Evolutionary conservation across 2,797 vertebrate species (phyloP).

Genomic region (Tapirus indicus): DNA sequence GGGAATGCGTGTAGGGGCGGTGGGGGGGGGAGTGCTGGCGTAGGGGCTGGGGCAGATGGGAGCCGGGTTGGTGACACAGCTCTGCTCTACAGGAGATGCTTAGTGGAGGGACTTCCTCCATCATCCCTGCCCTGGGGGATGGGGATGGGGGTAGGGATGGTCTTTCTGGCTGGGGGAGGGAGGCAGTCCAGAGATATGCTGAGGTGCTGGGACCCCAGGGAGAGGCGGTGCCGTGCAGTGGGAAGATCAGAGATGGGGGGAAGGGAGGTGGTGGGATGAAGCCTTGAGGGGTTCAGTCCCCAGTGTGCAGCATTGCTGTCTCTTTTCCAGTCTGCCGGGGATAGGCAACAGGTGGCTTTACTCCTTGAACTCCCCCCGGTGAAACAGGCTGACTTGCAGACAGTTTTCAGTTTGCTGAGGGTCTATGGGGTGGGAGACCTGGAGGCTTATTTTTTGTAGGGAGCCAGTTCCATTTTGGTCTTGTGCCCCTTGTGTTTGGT

Average conservation of each 20-base stretch:
- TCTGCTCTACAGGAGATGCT: neutral
- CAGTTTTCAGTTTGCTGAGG: neutral
- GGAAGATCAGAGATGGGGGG: no score
- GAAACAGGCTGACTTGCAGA: neutral
- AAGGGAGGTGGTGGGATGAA: neutral
- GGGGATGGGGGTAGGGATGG: neutral
- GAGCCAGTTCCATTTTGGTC: neutral
- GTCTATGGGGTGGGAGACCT: neutral
- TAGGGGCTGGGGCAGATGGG: neutral
- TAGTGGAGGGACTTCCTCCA: neutral
- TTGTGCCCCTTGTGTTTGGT: no score
- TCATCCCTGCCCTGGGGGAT: no score
- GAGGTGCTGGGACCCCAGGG: neutral
- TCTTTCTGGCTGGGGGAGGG: no score
- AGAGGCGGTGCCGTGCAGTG: fast-evolving
- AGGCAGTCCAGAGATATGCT: fast-evolving
- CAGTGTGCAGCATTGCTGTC: fast-evolving
- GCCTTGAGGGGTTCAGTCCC: neutral
- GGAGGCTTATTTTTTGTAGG: neutral
- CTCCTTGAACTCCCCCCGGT: neutral
- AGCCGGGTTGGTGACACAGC: neutral
- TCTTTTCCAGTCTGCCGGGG: neutral
- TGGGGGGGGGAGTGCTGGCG: neutral
- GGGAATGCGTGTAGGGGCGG: neutral
- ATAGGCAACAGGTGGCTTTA: neutral